Evolutionary conservation across 2,113 vertebrate genomes (phyloP), one percentile per base, ranked within the genome.

Genomic region (Phylloscopus trochiloides): DNA sequence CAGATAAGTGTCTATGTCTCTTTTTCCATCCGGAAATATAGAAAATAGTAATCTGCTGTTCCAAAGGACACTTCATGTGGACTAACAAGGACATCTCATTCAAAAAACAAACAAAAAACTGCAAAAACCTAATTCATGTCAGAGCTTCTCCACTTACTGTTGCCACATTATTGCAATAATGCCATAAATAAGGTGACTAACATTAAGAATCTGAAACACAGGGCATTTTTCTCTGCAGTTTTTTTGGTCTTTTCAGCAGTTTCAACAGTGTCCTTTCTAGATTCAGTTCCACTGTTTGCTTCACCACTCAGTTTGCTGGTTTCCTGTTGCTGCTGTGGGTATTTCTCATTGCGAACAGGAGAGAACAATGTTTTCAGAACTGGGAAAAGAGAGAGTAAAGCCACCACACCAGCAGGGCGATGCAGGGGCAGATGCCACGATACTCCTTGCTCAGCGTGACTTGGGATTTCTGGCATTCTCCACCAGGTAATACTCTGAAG

Each of bases 221-320:
- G 18, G 25, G 34, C 18, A 11, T 67, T 81, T 75, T 92, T 42
- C 71, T 83, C 71, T 29, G 42, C 34, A 6, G 14, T 29, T 86
- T 68, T 68, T 82, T 79, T 2, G 0, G 24, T 73, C 82, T 88
- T 94, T 75, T 73, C 59, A 76, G 84, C 67, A 76, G 51, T 90
- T 86, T 73, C 47, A 76, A 61, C 12, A 42, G n/a, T 7, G 24
- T 32, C 52, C 34, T 51, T 84, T 85, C 59, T 58, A 94, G 54
- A 95, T 87, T 88, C 81, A 65, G 87, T 91, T 91, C 78, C 85
- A 96, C 84, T 82, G 67, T 73, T 73, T 73, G 81, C 58, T 86
- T 79, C 51, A 79, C 50, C 81, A 79, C 58, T 57, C 80, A 26
- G 58, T 94, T 71, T 77, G 17, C 22, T 75, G 83, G 72, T 89